Evolutionary conservation across 2,113 vertebrate genomes (phyloP), one percentile per base, ranked within the genome.

Genomic region (Syngnathus typhle): DNA sequence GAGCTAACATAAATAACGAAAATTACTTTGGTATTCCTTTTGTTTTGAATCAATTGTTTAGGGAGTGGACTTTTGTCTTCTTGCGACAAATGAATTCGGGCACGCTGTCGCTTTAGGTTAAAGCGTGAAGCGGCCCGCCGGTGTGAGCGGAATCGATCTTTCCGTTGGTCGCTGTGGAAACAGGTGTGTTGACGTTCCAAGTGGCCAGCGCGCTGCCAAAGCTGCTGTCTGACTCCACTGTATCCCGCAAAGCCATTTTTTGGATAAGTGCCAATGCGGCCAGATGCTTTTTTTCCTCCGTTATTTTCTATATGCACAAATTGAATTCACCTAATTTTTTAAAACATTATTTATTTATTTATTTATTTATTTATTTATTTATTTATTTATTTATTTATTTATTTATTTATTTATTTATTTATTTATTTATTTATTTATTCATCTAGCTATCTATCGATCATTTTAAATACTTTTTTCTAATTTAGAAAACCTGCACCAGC

Each of bases 91-190:
- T 55, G 52, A 27, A 55, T 27, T 55, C 52, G 10, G 49, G 49
- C 49, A 52, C 13, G 49, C 5, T 52, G 49, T 52, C 49, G 19
- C 49, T 52, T 52, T 52, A 52, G 88, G 90, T 92, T 91, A 91
- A 85, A 89, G 80, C 86, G 77, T 90, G 85, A 88, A 84, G 80
- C 80, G 76, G 79, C 81, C 74, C 73, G 75, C 67, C 81, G 81
- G 71, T 76, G 82, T 73, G 69, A 71, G 75, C 77, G 77, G 83
- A 84, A 84, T 84, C 83, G 82, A 85, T 89, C 72, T 74, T 60
- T 77, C 72, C 71, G 73, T 49, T 78, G 73, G 90, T 92, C 91
- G 84, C 89, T 88, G 90, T 91, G 88, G 90, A 73, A 91, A 87
- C 90, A 82, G 80, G 78, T 87, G 73, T 74, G 72, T 78, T 80